phyloP scores from a whole-genome alignment of 2,888 invertebrate species.

The Chymomyza procnemis region DNA sequence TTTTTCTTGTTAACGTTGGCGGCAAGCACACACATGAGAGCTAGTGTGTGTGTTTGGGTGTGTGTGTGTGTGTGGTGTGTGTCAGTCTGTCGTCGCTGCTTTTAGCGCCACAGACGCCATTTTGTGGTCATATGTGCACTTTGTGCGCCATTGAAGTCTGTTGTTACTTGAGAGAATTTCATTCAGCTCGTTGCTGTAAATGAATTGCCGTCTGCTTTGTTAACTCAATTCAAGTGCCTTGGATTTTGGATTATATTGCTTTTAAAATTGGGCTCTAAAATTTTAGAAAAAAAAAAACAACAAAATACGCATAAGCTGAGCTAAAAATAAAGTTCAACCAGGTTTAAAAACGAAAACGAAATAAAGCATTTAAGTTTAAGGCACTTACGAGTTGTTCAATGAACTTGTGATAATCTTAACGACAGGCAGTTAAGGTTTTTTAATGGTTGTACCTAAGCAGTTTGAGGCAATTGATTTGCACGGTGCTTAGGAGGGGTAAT shows the following conservation, averaged over 20 bases:
- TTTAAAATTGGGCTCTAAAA: not conserved
- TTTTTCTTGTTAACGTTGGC: constrained; percentile 20
- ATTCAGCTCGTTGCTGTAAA: constrained; percentile 14
- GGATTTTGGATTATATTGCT: not conserved
- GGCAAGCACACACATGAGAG: not conserved
- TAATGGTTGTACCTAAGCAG: not conserved
- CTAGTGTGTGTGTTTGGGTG: constrained; percentile 10
- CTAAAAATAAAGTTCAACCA: not conserved
- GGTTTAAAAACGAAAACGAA: not conserved
- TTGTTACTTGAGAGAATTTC: not conserved
- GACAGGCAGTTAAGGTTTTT: not conserved
- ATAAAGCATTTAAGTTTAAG: not conserved
- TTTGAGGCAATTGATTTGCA: not conserved
- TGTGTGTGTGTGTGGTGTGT: not conserved
- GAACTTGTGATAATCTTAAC: not conserved
- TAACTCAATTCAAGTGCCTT: constrained; percentile 19
- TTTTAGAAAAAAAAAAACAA: too few relatives aligned
- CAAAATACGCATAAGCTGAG: not conserved
- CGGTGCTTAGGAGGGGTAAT: not conserved
- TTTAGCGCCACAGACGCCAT: constrained; percentile 1
- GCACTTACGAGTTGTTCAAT: not conserved
- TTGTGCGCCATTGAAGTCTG: constrained; percentile 1
- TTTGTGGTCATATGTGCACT: constrained; percentile 31
- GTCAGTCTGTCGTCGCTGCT: not conserved
- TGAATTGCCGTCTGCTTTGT: constrained; percentile 15